Conservation (phyloP, 2,113 vertebrate species). For the Anser brachyrhynchus region DNA sequence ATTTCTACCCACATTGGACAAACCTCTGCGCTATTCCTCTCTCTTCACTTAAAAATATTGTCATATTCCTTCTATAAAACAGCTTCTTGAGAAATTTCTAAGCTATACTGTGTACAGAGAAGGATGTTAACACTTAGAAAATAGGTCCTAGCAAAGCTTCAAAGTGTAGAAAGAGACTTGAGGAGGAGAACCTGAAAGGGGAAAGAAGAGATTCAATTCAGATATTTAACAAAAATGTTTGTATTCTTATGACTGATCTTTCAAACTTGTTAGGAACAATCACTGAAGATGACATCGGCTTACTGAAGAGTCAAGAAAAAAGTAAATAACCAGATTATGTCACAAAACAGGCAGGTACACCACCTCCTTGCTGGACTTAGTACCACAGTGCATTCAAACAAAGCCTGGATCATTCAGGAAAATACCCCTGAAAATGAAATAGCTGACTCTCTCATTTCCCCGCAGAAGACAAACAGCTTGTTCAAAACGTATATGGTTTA, state of each 20-base stretch:
- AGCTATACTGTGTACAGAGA: not conserved
- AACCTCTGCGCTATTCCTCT: not conserved
- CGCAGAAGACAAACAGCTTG: not conserved
- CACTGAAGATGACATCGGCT: not conserved
- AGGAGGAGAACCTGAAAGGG: not conserved
- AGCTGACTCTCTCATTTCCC: not conserved
- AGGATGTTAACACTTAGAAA: not conserved
- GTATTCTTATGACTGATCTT: not conserved
- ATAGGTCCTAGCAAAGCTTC: not conserved
- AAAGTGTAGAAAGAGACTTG: not conserved
- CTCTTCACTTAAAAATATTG: not conserved
- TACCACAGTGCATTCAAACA: not conserved
- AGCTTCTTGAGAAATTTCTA: not conserved
- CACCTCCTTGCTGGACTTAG: not conserved
- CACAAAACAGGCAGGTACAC: not conserved
- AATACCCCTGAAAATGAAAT: not conserved
- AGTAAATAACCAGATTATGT: not conserved
- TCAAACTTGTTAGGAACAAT: accelerated
- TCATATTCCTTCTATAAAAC: not conserved
- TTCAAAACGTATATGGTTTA: not conserved
- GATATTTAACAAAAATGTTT: not conserved
- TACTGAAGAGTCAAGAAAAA: not conserved
- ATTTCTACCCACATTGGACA: not conserved
- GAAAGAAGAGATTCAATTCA: not conserved
- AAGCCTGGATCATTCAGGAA: not conserved